Evolutionary conservation across 2,797 vertebrate genomes (phyloP).

Genomic region (Hippocampus kuda): DNA sequence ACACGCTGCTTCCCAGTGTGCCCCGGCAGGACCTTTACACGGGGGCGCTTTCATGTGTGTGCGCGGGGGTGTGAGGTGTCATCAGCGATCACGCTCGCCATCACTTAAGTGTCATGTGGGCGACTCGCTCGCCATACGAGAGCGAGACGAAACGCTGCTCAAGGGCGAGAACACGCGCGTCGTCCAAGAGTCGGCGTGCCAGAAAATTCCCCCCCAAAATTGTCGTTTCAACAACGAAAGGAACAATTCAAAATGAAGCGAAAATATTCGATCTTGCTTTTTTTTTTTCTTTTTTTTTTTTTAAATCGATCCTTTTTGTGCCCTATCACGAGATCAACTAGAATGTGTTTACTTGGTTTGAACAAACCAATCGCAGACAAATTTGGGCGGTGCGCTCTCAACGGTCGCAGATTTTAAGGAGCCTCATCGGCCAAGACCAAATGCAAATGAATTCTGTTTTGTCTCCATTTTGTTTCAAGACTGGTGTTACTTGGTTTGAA

Average conservation of each 20-base stretch:
- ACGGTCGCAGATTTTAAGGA: too few relatives aligned
- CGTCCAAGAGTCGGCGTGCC: background rate
- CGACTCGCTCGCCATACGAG: background rate
- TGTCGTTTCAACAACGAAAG: too few relatives aligned
- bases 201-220: background rate
- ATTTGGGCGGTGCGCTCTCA: background rate
- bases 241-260: too few relatives aligned
- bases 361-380: background rate
- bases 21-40: slow-evolving; percentile 14
- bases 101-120: slow-evolving; percentile 18
- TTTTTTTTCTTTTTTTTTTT: too few relatives aligned
- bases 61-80: slow-evolving; percentile 5
- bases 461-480: background rate
- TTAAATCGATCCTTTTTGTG: too few relatives aligned
- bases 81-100: slow-evolving; percentile 5
- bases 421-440: too few relatives aligned
- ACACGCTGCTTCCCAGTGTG: background rate
- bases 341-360: background rate
- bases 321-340: too few relatives aligned
- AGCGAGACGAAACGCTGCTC: background rate
- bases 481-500: background rate
- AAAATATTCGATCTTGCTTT: too few relatives aligned
- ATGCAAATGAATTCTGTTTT: background rate
- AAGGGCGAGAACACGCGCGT: background rate
- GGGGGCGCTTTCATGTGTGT: background rate